A percentile compares a stretch with the other conserved stretches of the same genome.
These are phyloP conservation scores for Pterophyllum scalare DNA, from an alignment of 2,113 vertebrate genomes.

Conservation along the genomic window DNA sequence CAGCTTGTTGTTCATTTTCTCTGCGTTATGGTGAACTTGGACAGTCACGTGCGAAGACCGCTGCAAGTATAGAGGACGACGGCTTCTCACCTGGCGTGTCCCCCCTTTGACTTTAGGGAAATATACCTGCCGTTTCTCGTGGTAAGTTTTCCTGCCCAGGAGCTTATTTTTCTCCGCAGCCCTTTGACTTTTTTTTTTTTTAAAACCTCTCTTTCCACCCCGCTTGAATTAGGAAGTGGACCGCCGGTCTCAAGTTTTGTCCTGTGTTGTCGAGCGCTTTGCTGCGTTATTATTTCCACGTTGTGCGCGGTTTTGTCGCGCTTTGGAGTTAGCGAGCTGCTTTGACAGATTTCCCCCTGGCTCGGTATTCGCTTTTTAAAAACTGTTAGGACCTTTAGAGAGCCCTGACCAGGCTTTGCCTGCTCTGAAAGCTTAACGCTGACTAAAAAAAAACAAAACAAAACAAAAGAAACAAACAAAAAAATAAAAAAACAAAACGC, in stretches of 20 bases:
- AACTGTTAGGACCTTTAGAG: background rate
- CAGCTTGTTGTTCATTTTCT: constrained; percentile 75
- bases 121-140: constrained; percentile 64
- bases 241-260: constrained; percentile 38
- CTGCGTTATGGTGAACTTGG: constrained; percentile 77
- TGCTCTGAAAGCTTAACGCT: background rate
- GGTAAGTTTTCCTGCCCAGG: constrained; percentile 74
- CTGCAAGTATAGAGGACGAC: constrained; percentile 56
- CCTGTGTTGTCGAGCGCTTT: background rate
- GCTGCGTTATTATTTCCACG: constrained; percentile 31
- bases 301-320: constrained; percentile 8
- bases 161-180: constrained; percentile 54
- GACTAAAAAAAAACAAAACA: background rate
- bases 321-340: constrained; percentile 15
- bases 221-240: constrained; percentile 54
- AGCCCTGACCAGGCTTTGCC: background rate
- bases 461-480: too few species aligned
- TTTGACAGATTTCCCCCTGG: background rate
- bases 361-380: background rate
- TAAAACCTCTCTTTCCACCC: constrained; percentile 26
- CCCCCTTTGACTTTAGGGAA: constrained; percentile 62
- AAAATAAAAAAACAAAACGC: background rate
- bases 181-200: constrained; percentile 21
- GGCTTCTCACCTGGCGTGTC: constrained; percentile 66
- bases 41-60: constrained; percentile 77